Base-by-base conservation (phyloP, 2,797 vertebrate genomes). In the Pangasius sanitwongsei region DNA sequence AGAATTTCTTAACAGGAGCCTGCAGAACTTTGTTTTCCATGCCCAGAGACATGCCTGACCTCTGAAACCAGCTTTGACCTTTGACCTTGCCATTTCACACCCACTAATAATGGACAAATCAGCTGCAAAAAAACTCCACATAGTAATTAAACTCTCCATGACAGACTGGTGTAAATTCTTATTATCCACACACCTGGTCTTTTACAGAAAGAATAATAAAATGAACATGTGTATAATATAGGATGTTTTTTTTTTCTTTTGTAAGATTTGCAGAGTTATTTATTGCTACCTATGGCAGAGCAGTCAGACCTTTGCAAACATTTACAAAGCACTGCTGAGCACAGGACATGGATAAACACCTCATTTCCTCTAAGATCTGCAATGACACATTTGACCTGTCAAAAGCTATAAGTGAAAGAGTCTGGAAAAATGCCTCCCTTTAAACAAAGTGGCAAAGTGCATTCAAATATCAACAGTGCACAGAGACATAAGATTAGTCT, bases 1-100 rank as follows among this genome's bases (percentile, higher is more conserved):
- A 82, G 77, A 86, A 86, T 74, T 82, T 65, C n/a, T 74, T 75
- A 53, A 89, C 86, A 89, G 61, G 16, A 37, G 74, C 86, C 85
- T 75, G 77, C 75, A 72, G 81, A 85, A 92, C 81, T 89, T 77
- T 88, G 77, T 87, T 89, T 87, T 90, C 87, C 82, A 75, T 89
- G 77, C 87, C 86, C 37, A 55, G 65, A 83, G 83, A 83, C 88
- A 92, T 92, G 91, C 88, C 80, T 92, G 91, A 92, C 91, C 91
- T 86, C 63, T 85, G 0, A 89, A 89, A 87, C 53, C 90, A 89
- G 86, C 83, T 89, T 82, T 89, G 83, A 80, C 87, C 91, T 88
- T 87, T 90, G 87, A 92, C 91, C 78, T 78, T 84, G 65, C 89
- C 25, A 57, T 89, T 88, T 78, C 90, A 86, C 53, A 69, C 80